Evolutionary conservation across 1,140 invertebrate genomes (phyloP), one percentile per base, ranked within the genome.

Genomic region (Drosophila ohnishii): DNA sequence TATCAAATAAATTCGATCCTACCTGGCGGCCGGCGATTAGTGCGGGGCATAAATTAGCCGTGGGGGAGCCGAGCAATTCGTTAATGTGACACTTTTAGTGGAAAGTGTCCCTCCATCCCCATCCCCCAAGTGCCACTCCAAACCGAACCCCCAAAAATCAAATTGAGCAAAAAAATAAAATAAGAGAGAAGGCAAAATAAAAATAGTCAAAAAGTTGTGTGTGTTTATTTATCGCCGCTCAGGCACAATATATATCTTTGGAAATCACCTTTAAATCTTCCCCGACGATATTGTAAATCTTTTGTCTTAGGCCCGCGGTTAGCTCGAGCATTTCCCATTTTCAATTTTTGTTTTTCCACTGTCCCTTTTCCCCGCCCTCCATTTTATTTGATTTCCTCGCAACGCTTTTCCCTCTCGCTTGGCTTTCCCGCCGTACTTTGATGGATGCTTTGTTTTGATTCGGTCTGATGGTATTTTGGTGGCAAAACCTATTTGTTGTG

Each of bases 391-490:
- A 37, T 65, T 81, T 69, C 57, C 47, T n/a, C 22, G 64, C 62
- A 47, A 53, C 59, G 58, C 77, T 77, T 69, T 76, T 69, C 72
- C 19, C 34, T 25, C 50, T 35, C 19, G 50, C 50, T 10, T 2
- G 19, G 55, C 63, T 72, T 66, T 62, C 59, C 35, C 47, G 40
- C 53, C 42, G 65, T 11, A 48, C 66, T 32, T 69, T 90, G 86
- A 90, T 86, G 82, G 73, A 89, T 89, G 87, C 63, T 90, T 90
- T 90, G 89, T 89, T 90, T 87, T 86, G 81, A 89, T 90, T 89
- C 74, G 65, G 34, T 80, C 62, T 80, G 85, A 88, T 89, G 87
- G 79, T 89, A 80, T 84, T 89, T 80, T 80, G 55, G 69, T 72
- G 55, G 50, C 64, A 57, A 30, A 28, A 59, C 44, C 53, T 70